Evolutionary conservation across 2,113 vertebrate genomes (phyloP), one percentile per base, ranked within the genome.

Genomic region (Isichthys henryi): DNA sequence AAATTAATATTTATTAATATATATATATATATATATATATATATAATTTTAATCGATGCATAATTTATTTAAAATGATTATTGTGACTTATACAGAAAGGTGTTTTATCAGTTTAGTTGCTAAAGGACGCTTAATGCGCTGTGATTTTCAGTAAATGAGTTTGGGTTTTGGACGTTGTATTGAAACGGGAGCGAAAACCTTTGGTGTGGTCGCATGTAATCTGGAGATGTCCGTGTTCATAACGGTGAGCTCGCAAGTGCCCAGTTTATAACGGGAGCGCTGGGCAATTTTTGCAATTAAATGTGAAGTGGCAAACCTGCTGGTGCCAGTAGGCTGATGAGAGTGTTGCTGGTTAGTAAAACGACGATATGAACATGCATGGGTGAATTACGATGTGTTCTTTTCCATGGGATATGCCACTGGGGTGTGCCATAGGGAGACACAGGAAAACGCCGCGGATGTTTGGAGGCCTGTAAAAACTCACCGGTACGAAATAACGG

Each of bases 371-470:
- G 23, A 23, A 13, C 43, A 21, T 17, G 7, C 43, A 21, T 17
- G 62, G 53, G 52, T 43, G 27, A n/a, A 82, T 46, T 89, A 35
- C 31, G 49, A n/a, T 46, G 31, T 43, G 48, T 53, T 49, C 50
- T 83, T 83, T 83, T 49, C 39, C 45, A 35, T 70, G 23, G 83
- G 35, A 86, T 39, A 84, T 50, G 56, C 62, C n/a, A n/a, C n/a
- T n/a, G 84, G 89, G 89, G 48, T 74, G 58, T 43, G 58, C 56
- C 83, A 45, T 56, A 70, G 83, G 53, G 83, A 45, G 39, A 39
- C 45, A 39, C 89, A 89, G 89, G 89, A 86, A 89, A 74, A 66
- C 46, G 82, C 83, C 89, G 89, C 56, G 89, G 89, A 89, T 89
- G 2, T 66, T 48, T 86, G 49, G 43, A 45, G 89, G 89, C 89